phyloP scores from a whole-genome alignment of 1,140 invertebrate genomes.

The Zaprionus inermis region DNA sequence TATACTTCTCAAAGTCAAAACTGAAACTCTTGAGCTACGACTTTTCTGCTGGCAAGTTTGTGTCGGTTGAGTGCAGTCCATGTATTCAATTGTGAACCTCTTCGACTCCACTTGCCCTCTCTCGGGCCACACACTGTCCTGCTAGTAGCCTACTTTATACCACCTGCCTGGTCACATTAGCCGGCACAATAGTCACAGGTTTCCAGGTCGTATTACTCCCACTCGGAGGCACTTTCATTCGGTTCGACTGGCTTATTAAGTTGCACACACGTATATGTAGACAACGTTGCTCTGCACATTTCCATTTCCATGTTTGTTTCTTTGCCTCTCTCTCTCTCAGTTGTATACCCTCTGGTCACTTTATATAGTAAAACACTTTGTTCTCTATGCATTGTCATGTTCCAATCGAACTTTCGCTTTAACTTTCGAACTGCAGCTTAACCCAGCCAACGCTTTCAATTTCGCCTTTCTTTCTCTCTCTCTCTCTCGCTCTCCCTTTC shows the following conservation, averaged over 20 bases:
- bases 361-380: neutral
- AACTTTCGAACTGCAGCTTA: constrained; percentile 1
- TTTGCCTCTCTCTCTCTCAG: neutral
- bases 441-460: neutral
- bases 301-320: constrained; percentile 2
- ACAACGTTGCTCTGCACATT: neutral
- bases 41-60: neutral
- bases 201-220: neutral
- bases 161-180: constrained; percentile 2
- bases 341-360: neutral
- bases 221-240: neutral
- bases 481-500: neutral
- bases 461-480: neutral
- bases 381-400: neutral
- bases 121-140: no score
- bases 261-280: neutral
- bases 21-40: no score
- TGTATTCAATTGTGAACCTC: neutral
- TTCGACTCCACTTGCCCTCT: neutral
- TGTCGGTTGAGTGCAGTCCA: neutral
- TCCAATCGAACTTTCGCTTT: constrained; percentile 1
- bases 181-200: neutral
- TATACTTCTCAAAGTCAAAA: no score
- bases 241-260: neutral
- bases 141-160: neutral